A percentile compares a stretch with the other conserved stretches of the same genome.
These are phyloP conservation scores for Drosophila kuntzei DNA, from an alignment of 2,888 invertebrate genomes.

Conservation along the genomic window DNA sequence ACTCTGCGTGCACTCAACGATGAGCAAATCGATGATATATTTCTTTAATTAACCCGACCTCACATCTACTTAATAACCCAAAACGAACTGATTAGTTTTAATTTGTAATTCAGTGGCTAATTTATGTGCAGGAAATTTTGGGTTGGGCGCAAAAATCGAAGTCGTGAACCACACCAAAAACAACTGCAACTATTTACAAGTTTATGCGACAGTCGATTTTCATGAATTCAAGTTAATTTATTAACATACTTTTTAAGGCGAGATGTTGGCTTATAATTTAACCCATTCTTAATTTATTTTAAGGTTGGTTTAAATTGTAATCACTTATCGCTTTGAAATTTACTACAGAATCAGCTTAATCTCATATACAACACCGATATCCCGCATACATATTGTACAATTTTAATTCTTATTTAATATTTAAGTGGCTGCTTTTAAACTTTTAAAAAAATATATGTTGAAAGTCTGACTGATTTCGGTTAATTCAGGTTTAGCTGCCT, in stretches of 20 bases:
- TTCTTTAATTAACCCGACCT: constrained; percentile 52
- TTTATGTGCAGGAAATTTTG: constrained; percentile 3
- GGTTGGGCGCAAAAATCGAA: constrained; percentile 57
- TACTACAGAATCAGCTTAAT: too few relatives aligned
- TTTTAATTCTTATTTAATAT: too few relatives aligned
- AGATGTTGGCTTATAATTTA: too few relatives aligned
- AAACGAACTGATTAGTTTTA: constrained; percentile 23
- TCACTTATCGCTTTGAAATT: too few relatives aligned
- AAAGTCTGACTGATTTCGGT: neutral
- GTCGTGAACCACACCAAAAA: constrained; percentile 35
- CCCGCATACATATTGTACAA: too few relatives aligned
- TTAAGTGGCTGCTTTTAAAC: too few relatives aligned
- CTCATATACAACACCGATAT: too few relatives aligned
- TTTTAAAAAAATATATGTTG: too few relatives aligned
- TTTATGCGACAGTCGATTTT: neutral
- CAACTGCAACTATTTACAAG: constrained; percentile 46
- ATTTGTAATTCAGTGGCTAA: constrained; percentile 3
- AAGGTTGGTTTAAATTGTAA: too few relatives aligned
- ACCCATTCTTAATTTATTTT: too few relatives aligned
- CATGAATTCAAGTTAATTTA: neutral
- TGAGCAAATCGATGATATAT: constrained; percentile 78
- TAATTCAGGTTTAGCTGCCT: neutral
- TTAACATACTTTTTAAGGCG: too few relatives aligned
- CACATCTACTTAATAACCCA: neutral
- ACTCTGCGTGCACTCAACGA: constrained; percentile 74